These are phyloP conservation scores for Otocyon megalotis DNA, from an alignment of 2,113 vertebrate genomes.

Conservation along the genomic window DNA sequence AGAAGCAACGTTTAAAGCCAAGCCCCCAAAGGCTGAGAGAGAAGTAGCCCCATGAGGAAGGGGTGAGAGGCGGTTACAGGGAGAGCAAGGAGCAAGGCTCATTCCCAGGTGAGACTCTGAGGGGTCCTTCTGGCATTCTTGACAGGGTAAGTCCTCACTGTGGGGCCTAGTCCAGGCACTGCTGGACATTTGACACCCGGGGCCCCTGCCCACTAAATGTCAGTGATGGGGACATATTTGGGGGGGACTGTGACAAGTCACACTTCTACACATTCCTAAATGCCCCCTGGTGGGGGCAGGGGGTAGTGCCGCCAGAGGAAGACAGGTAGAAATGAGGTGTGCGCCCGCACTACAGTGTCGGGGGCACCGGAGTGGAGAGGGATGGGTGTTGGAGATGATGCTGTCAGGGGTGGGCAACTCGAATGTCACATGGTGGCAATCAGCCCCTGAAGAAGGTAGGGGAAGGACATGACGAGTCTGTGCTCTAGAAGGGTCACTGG, in stretches of 20 bases:
- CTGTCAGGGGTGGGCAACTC: no score
- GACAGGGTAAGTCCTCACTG: accelerated
- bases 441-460: not conserved
- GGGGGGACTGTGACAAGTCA: not conserved
- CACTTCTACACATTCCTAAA: not conserved
- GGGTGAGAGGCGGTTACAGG: not conserved
- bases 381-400: no score
- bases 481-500: not conserved
- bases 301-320: not conserved
- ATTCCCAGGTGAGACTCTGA: accelerated
- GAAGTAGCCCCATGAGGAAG: not conserved
- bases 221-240: not conserved
- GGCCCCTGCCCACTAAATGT: not conserved
- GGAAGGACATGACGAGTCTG: not conserved
- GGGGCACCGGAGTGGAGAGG: accelerated
- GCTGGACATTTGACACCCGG: not conserved
- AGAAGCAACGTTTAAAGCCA: not conserved
- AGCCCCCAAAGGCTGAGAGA: not conserved
- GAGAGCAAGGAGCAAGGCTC: not conserved
- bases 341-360: accelerated
- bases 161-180: not conserved
- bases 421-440: not conserved
- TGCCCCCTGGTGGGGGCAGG: conserved; percentile 53
- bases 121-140: not conserved
- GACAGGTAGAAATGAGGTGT: accelerated